Evolutionary conservation across 64 coral and sea anemone genomes (phyloP).

Genomic region (Trachythela sp.): DNA sequence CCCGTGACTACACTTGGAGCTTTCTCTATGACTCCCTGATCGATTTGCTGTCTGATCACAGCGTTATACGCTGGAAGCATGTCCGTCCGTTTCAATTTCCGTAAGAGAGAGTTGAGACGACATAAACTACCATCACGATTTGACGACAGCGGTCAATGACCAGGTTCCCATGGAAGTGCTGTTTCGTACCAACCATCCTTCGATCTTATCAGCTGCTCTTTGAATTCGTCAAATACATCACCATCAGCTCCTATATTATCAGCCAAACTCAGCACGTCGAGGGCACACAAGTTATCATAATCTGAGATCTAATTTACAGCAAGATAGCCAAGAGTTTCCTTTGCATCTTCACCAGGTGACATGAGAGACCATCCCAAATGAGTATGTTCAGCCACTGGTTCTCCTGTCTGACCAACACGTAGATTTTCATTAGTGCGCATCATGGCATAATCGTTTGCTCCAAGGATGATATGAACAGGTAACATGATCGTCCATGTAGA

Average conservation of each 20-base stretch:
- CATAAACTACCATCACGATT: background rate
- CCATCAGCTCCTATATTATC: background rate
- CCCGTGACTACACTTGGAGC: background rate
- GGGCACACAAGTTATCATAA: background rate
- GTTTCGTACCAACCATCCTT: background rate
- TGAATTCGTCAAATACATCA: background rate
- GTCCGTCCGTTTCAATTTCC: too few relatives aligned
- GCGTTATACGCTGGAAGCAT: background rate
- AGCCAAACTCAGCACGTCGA: background rate
- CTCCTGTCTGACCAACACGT: background rate
- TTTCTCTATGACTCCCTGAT: background rate
- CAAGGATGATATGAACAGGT: background rate
- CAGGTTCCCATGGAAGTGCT: background rate
- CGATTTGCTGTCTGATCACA: background rate
- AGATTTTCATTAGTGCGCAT: background rate
- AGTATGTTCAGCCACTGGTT: conserved; percentile 2
- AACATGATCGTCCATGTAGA: background rate
- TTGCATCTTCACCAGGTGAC: background rate
- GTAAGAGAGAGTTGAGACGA: too few relatives aligned
- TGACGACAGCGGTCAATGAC: background rate
- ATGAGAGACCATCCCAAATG: background rate
- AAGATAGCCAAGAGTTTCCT: background rate
- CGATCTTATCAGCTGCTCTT: background rate
- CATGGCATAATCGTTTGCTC: background rate
- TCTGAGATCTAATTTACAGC: background rate